Base-by-base conservation (phyloP, 1,140 invertebrate genomes). In the Drosophila navojoa region DNA sequence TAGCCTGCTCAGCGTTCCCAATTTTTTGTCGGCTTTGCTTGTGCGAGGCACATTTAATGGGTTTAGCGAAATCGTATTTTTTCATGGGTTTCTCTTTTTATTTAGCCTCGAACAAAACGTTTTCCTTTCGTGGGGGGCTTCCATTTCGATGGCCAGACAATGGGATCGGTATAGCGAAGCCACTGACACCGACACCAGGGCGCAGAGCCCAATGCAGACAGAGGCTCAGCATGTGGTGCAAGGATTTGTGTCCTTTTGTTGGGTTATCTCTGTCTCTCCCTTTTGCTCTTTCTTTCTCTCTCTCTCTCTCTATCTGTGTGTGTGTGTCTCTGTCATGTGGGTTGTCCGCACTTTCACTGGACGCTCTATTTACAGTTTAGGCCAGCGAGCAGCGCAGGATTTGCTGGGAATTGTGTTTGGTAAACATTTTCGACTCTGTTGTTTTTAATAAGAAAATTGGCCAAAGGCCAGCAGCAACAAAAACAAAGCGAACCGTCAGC, bases 371-470 rank as follows among this genome's bases (percentile, higher is more conserved):
- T 87, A 87, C 79, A 87, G 84, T 87, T 89, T 82, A 74, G 67
- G 72, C 69, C 53, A 77, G 79, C 76, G 62, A 29, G 52, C 50
- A 40, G 70, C 67, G 32, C 40, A 47, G 80, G 81, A 76, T 84
- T 85, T 84, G 79, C 72, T 60, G 84, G 52, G 84, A 87, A 89
- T 89, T 87, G 84, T 87, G 82, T 87, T 87, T 87, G 84, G 82
- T 87, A 87, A 87, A 87, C 82, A 87, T 82, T 89, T 76, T 82
- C 79, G 82, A 77, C 84, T 89, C 82, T 82, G 79, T 87, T 87
- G 79, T 87, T 87, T 89, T 87, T 87, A 87, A 87, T 87, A 87
- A 87, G 82, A 87, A 87, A 87, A 87, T 87, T 87, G 82, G 82
- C 82, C 84, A 89, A 82, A 79, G 82, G 82, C 84, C 82, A 87